phyloP scores from a whole-genome alignment of 2,797 vertebrate species.

The Pipistrellus kuhlii region DNA sequence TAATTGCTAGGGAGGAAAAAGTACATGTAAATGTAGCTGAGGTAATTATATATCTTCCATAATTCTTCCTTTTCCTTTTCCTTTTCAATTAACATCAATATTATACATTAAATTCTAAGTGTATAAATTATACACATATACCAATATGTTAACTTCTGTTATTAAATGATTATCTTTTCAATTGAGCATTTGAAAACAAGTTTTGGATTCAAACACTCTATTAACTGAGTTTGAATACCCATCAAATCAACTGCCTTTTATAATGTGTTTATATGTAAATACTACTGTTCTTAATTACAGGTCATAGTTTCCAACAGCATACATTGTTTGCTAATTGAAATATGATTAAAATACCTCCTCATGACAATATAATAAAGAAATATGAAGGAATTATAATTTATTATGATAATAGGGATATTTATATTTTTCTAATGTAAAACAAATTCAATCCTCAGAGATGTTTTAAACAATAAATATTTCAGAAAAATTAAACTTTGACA shows the following conservation, averaged over 20 bases:
- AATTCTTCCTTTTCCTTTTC: not conserved
- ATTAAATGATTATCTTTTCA: constrained; percentile 32
- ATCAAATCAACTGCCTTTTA: not conserved
- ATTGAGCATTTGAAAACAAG: not conserved
- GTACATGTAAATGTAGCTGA: not conserved
- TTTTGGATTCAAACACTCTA: not conserved
- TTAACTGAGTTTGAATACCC: not conserved
- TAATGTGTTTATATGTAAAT: not conserved
- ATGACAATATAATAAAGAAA: not conserved
- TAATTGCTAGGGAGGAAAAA: constrained; percentile 66
- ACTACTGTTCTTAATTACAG: not conserved
- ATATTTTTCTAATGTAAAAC: not conserved
- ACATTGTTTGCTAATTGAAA: not conserved
- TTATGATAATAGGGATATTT: not conserved
- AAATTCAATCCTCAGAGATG: not conserved
- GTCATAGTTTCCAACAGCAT: not conserved
- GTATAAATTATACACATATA: not conserved
- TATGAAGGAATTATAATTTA: not conserved
- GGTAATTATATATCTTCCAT: not conserved
- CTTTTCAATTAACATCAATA: not conserved
- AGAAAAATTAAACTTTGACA: not conserved
- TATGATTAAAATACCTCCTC: constrained; percentile 9
- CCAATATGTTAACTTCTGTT: not conserved
- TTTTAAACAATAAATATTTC: constrained; percentile 16
- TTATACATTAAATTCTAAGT: not conserved